Evolutionary conservation across 2,113 vertebrate genomes (phyloP).

Genomic region (Thalassarche chlororhynchos): DNA sequence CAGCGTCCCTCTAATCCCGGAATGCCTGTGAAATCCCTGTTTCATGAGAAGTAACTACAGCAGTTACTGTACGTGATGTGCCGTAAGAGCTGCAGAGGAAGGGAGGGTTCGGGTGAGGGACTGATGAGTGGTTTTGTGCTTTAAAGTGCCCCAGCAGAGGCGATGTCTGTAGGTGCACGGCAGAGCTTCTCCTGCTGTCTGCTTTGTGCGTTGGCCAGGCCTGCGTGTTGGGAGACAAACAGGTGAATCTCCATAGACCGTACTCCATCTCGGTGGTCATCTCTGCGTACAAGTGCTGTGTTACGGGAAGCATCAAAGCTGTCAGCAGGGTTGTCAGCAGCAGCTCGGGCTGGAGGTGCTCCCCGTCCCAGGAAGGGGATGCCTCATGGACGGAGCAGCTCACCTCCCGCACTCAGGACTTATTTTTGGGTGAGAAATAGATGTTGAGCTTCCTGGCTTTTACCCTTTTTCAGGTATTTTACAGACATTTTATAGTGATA

Average conservation of each 20-base stretch:
- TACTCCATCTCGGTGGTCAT: rapidly evolving
- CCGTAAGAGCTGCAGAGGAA: not conserved
- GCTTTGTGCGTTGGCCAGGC: not conserved
- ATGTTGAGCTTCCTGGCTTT: not conserved
- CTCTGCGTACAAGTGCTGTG: not conserved
- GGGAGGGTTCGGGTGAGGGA: not conserved
- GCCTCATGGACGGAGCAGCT: not conserved
- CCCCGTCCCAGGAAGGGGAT: not conserved
- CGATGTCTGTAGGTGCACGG: rapidly evolving
- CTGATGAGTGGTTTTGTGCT: not conserved
- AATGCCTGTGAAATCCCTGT: rapidly evolving
- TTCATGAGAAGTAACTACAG: not conserved
- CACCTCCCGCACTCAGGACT: not conserved
- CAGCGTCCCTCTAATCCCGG: not conserved
- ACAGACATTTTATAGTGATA: not conserved
- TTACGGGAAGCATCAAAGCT: not conserved
- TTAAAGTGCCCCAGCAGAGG: too few species aligned
- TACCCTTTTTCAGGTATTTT: not conserved
- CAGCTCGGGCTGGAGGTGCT: not conserved
- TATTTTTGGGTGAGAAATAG: not conserved
- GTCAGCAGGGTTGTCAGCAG: not conserved
- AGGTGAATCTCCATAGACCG: rapidly evolving
- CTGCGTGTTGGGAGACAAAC: not conserved
- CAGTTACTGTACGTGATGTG: not conserved
- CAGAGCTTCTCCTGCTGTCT: not conserved